Evolutionary conservation across 1,140 invertebrate genomes (phyloP), one percentile per base, ranked within the genome.

Genomic region (Chironomus striatipennis): DNA sequence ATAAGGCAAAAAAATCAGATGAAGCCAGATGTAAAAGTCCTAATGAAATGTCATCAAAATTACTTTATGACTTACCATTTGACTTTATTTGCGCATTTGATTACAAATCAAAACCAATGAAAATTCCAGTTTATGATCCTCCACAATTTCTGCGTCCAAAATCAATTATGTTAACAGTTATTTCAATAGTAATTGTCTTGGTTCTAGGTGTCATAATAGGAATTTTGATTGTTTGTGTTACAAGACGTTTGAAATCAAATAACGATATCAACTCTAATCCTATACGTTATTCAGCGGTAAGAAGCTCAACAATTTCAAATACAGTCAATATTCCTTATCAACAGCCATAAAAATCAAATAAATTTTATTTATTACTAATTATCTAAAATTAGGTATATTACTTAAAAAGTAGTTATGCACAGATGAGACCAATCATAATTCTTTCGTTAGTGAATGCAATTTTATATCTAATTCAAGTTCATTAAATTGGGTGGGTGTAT

Each of bases 211-310:
- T 82, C 57, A 64, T 82, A 9, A 79, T 82, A 34, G 81, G 81
- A 9, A 79, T 82, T 74, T 76, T 77, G 18, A 79, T 82, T 9
- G 79, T 78, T 21, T 42, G 15, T 6, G 73, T 75, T 8, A 47
- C 64, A 65, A 73, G 43, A 42, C 73, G 73, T 47, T 64, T 75
- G 6, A 73, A 73, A 21, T 5, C 73, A 17, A 75, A 18, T 42
- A 47, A 73, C 10, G 21, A 10, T 7, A 64, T 43, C 10, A 70
- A 21, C 10, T 70, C 65, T 8, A 20, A 18, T 20, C 81, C 81
- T 42, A 82, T 82, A 47, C 76, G 81, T 15, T 82, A 82, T 43
- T 82, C 81, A 64, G 81, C 80, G 42, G 81, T 82, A 0, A 75
- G 81, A 10, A 79, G 80, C 73, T 82, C 81, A 75, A 82, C 81